Evolutionary conservation across 1,140 invertebrate genomes (phyloP).

Genomic region (Drosophila biarmipes): DNA sequence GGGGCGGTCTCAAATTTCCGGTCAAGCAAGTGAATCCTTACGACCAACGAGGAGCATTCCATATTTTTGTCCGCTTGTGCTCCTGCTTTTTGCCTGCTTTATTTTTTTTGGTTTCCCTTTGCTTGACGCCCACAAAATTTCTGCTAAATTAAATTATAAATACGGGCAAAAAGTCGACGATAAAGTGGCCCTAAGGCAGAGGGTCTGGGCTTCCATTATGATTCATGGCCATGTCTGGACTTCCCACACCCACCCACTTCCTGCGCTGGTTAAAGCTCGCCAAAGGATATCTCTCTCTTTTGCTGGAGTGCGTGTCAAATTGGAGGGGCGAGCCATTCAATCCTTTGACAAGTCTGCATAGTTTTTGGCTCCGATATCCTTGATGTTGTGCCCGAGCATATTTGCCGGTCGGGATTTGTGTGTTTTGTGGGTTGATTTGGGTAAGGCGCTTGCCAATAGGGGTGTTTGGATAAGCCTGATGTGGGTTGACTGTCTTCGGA

Average conservation of each 20-base stretch:
- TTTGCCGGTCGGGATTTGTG: slow-evolving; percentile 44
- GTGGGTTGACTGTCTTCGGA: slow-evolving; percentile 42
- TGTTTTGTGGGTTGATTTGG: slow-evolving; percentile 60
- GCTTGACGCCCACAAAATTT: slow-evolving; percentile 78
- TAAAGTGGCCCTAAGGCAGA: slow-evolving; percentile 54
- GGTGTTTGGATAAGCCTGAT: slow-evolving; percentile 53
- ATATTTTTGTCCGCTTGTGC: slow-evolving; percentile 40
- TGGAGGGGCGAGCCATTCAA: slow-evolving; percentile 72
- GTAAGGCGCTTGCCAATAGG: slow-evolving; percentile 31
- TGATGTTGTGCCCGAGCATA: slow-evolving; percentile 46
- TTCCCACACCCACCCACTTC: slow-evolving; percentile 14
- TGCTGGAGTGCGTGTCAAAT: slow-evolving; percentile 75
- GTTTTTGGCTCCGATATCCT: slow-evolving; percentile 58
- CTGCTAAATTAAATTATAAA: slow-evolving; percentile 83
- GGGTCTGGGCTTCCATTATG: slow-evolving; percentile 62
- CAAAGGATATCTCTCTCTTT: slow-evolving; percentile 50
- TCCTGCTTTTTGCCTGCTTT: slow-evolving; percentile 42
- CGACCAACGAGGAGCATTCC: slow-evolving; percentile 45
- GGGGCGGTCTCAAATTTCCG: slow-evolving; percentile 72
- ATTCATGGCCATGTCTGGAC: slow-evolving; percentile 73
- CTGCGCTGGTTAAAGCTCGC: slow-evolving; percentile 56
- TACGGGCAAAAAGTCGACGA: slow-evolving; percentile 73
- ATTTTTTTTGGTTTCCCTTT: slow-evolving; percentile 58
- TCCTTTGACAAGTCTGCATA: slow-evolving; percentile 70
- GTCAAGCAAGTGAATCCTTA: slow-evolving; percentile 78